Conservation (phyloP, 92 coral and sea anemone species). For the Palythoa heliodiscus region DNA sequence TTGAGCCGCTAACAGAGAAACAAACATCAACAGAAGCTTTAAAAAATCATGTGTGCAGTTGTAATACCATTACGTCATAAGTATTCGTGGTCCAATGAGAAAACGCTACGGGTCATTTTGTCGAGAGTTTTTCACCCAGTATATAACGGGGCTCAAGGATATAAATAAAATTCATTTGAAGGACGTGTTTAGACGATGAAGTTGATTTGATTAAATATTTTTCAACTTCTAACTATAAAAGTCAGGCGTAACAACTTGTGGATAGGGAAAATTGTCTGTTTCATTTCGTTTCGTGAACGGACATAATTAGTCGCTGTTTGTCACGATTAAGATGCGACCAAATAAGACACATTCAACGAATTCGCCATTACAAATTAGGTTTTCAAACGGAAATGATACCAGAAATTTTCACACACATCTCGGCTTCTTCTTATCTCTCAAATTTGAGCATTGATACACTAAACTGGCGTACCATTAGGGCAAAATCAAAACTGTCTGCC, state of each 20-base stretch:
- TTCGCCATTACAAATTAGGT: not conserved
- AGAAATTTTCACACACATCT: not conserved
- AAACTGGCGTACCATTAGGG: too few relatives aligned
- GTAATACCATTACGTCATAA: not conserved
- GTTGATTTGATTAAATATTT: not conserved
- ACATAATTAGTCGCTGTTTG: not conserved
- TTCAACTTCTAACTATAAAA: not conserved
- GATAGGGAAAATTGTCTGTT: not conserved
- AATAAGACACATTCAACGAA: not conserved
- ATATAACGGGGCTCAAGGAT: not conserved
- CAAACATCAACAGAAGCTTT: conserved; percentile 3
- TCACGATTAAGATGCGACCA: not conserved
- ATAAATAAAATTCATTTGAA: not conserved
- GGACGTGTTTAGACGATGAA: not conserved
- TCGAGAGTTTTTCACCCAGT: not conserved
- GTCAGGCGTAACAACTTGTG: not conserved
- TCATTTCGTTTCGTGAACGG: not conserved
- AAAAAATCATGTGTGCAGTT: not conserved
- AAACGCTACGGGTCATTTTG: not conserved
- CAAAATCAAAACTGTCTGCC: too few relatives aligned
- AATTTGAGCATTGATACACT: too few relatives aligned
- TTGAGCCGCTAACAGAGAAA: not conserved
- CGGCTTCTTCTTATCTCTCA: too few relatives aligned
- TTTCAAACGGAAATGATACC: not conserved
- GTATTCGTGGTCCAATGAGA: conserved; percentile 5